Base-by-base conservation (phyloP, 2,888 invertebrate species). In the Aspidiotus destructor region DNA sequence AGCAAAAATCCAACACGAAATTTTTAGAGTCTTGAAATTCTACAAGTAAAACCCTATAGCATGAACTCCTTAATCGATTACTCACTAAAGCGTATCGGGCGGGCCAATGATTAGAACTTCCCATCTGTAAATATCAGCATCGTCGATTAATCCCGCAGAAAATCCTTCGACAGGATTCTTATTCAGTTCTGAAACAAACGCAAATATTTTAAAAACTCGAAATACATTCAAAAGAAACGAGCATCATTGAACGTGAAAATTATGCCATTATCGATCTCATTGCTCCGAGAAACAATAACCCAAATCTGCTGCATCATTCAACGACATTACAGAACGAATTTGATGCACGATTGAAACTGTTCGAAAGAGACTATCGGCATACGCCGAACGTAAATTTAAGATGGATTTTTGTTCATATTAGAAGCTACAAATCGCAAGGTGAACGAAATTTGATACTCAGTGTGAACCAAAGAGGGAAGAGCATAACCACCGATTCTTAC, bases 91-190 rank as follows among this genome's bases (percentile, higher is more conserved):
- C 73, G 98, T 98, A 81, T 99, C 98, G 78, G 97, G 95, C 78
- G 99, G 98, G 76, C 99, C 99, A 81, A 98, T 97, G 79, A 99
- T 97, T 76, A 99, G 88, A 75, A 99, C 97, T 85, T 98, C 97
- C 99, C 99, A 99, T 84, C 92, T 87, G 82, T 93, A 99, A 80
- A 99, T 95, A 82, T 99, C 97, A 86, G 94, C 92, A 83, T 99
- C 99, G 82, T 99, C 97, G 80, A 97, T 93, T 75, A 99, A 85
- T 75, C 99, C 99, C 80, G 99, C 99, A 81, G 98, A 98, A 85
- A 99, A 99, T 76, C 99, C 98, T 85, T 98, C 97, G 68, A 98
- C 97, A 78, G 98, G 97, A 85, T 96, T 95, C 83, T 97, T 96
- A 81, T 94, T 94, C 78, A 99, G 81, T 85, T 99, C 98, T 11